These are phyloP conservation scores for Malachius bipustulatus DNA, from an alignment of 2,888 invertebrate genomes.

Conservation along the genomic window DNA sequence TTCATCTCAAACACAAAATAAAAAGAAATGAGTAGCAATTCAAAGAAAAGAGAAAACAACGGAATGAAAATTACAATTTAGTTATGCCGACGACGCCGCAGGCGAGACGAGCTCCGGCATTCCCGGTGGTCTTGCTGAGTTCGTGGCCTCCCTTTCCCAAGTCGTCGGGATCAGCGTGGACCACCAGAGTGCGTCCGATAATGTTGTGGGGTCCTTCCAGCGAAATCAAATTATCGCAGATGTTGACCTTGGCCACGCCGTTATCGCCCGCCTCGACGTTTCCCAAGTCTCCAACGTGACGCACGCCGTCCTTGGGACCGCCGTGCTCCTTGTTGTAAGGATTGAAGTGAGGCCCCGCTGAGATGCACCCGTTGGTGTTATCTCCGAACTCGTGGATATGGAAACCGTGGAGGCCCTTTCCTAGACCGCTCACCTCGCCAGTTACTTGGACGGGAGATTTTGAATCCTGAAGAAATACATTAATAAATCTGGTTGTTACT, in stretches of 20 bases:
- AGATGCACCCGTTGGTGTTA: conserved; percentile 90
- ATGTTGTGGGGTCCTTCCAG: conserved; percentile 62
- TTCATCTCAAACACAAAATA: too few species aligned
- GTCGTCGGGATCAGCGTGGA: conserved; percentile 90
- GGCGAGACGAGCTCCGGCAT: conserved; percentile 82
- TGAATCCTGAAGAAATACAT: conserved; percentile 25
- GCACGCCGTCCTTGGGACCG: conserved; percentile 54
- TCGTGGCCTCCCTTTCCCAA: conserved; percentile 88
- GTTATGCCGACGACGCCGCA: conserved; percentile 80
- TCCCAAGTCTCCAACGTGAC: conserved; percentile 79
- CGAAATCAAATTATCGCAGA: conserved; percentile 51
- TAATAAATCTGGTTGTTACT: too few species aligned
- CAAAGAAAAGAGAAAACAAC: too few species aligned
- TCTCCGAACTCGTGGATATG: conserved; percentile 96
- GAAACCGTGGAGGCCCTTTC: conserved; percentile 75
- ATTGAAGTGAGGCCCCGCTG: conserved; percentile 90
- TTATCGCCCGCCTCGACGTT: conserved; percentile 56
- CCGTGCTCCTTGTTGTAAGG: conserved; percentile 73
- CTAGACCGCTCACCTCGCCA: conserved; percentile 70
- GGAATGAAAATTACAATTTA: conserved; percentile 31
- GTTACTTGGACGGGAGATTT: conserved; percentile 62
- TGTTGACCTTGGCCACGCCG: conserved; percentile 54
- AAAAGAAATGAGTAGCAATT: too few species aligned
- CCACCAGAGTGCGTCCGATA: conserved; percentile 75
- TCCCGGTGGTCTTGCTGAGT: conserved; percentile 85